These are phyloP conservation scores for Nesogale talazaci DNA, from an alignment of 2,113 vertebrate species.

Conservation along the genomic window DNA sequence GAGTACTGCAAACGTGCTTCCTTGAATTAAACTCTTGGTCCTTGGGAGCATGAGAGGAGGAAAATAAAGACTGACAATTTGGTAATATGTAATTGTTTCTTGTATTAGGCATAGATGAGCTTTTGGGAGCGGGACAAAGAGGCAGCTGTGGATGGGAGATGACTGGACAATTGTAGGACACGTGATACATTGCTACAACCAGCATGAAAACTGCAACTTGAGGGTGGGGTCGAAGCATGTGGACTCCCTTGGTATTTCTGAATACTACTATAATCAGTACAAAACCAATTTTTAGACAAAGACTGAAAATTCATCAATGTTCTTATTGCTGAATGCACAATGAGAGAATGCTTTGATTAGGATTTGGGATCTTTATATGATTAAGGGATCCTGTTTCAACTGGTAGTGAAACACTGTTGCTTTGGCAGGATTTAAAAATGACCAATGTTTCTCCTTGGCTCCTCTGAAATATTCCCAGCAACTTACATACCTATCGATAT, in stretches of 20 bases:
- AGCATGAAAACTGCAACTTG: neutral
- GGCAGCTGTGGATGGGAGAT: neutral
- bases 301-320: slow-evolving; percentile 11
- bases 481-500: neutral
- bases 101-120: neutral
- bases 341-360: slow-evolving; percentile 27
- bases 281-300: slow-evolving; percentile 47
- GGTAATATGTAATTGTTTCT: neutral
- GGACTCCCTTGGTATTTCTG: neutral
- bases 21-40: slow-evolving; percentile 39
- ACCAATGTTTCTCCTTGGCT: neutral
- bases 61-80: slow-evolving; percentile 20
- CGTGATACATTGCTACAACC: neutral
- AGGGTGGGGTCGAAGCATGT: neutral
- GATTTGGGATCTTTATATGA: slow-evolving; percentile 5
- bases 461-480: neutral
- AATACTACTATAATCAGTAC: neutral
- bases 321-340: neutral
- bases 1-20: slow-evolving; percentile 39
- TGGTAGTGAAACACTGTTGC: neutral
- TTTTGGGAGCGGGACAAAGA: neutral
- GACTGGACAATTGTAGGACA: neutral
- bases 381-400: slow-evolving; percentile 5
- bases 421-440: slow-evolving; percentile 37
- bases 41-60: neutral